Conservation (phyloP, 1,140 invertebrate species). For the Babylonia areolata region DNA sequence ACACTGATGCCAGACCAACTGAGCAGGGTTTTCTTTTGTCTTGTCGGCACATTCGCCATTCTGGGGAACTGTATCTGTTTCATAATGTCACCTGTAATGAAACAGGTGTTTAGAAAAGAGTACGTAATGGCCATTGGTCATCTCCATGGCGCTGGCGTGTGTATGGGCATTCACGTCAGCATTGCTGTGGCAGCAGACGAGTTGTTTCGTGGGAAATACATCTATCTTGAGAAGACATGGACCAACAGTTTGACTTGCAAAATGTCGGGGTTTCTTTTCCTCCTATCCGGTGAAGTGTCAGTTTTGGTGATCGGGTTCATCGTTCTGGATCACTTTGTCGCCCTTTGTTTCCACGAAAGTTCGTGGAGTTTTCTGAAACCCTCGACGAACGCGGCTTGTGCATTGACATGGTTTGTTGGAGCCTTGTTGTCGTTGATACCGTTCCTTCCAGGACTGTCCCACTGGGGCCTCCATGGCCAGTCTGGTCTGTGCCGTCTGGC, state of each 20-base stretch:
- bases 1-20: constrained; percentile 43
- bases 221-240: constrained; percentile 55
- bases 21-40: constrained; percentile 44
- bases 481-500: constrained; percentile 56
- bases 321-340: constrained; percentile 58
- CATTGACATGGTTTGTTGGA: constrained; percentile 38
- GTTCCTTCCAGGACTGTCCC: constrained; percentile 36
- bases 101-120: not conserved
- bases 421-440: constrained; percentile 47
- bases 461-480: constrained; percentile 50
- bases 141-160: constrained; percentile 58
- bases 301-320: constrained; percentile 59
- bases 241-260: constrained; percentile 54
- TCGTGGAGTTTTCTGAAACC: constrained; percentile 17
- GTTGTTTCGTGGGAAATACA: constrained; percentile 54
- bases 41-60: constrained; percentile 46
- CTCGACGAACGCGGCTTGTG: not conserved
- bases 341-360: constrained; percentile 56
- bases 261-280: constrained; percentile 60
- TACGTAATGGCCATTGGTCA: constrained; percentile 54
- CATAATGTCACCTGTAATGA: not conserved
- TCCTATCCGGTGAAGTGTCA: constrained; percentile 58
- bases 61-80: not conserved
- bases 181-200: constrained; percentile 60
- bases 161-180: constrained; percentile 66